Evolutionary conservation across 2,888 invertebrate species (phyloP), one percentile per base, ranked within the genome.

Genomic region (Agrilus biguttatus): DNA sequence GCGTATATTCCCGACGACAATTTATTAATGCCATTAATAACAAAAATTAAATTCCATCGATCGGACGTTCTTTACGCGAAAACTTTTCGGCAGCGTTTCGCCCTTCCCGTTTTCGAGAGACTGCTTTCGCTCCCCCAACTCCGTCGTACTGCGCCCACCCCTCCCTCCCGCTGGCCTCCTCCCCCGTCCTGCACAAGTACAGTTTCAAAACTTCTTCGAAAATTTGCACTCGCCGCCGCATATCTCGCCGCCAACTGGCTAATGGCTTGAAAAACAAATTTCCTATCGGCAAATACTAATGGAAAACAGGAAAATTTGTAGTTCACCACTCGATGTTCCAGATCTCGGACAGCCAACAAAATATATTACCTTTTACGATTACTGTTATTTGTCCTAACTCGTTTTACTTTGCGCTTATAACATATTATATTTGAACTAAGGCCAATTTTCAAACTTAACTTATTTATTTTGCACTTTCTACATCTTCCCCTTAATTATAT

Each of bases 11-110:
- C 28, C 28, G 28, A 28, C 28, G 28, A 28, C 58, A 58, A 62
- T 62, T 62, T 61, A 62, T 63, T 62, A 62, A 62, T 62, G 63
- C 62, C 62, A 61, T 62, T 62, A 62, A 62, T 62, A 62, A 61
- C 61, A 61, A 60, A 62, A 63, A 63, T 62, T 61, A 60, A 62
- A 28, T 60, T 61, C 59, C 56, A 61, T 62, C 61, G 62, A 63
- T 61, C 57, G 52, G 47, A 33, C 44, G 43, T 52, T 49, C 54
- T 53, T 54, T 53, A 55, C 51, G 53, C 39, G 28, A 28, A 28
- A 28, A 28, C 28, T 28, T 28, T 28, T 28, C 28, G 40, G 14
- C 39, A 14, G 17, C 38, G 37, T 33, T 19, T 37, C 19, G 13
- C 19, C 33, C 21, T 21, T 6, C 21, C 21, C 4, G 21, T 21